A percentile compares a stretch with the other conserved stretches of the same genome.
Evolutionary conservation across 2,113 vertebrate species (phyloP).

Genomic region (Oreocharis arfaki): DNA sequence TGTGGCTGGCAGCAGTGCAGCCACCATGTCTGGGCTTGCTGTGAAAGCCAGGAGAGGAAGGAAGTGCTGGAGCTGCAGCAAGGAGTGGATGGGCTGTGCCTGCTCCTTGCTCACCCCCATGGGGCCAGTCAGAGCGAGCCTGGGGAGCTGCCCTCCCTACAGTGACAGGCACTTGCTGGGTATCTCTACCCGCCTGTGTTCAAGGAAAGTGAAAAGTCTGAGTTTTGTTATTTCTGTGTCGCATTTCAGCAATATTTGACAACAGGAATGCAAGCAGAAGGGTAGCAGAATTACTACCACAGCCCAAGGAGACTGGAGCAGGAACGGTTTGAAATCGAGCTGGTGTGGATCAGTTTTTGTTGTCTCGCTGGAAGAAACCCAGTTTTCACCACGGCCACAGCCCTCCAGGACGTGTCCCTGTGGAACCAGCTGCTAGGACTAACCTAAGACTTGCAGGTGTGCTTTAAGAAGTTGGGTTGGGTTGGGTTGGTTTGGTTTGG

Average conservation of each 20-base stretch:
- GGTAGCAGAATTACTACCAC: not conserved
- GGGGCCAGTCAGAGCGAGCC: fast-evolving
- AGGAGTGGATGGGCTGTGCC: not conserved
- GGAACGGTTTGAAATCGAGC: not conserved
- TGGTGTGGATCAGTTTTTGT: not conserved
- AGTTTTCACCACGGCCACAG: not conserved
- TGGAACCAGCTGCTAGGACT: not conserved
- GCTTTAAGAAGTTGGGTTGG: not conserved
- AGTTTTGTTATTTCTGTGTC: not conserved
- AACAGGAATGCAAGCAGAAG: not conserved
- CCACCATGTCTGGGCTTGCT: not conserved
- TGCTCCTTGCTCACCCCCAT: not conserved
- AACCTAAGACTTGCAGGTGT: not conserved
- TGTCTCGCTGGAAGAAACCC: not conserved
- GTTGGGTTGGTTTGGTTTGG: not conserved
- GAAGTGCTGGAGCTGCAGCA: fast-evolving
- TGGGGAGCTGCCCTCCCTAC: not conserved
- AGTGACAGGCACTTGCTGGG: fast-evolving
- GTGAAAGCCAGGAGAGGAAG: not conserved
- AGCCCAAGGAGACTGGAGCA: not conserved
- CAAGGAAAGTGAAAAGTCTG: not conserved
- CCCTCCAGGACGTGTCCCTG: not conserved
- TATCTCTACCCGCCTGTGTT: not conserved
- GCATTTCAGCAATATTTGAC: not conserved
- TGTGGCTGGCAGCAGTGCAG: not conserved